Evolutionary conservation across 64 coral and sea anemone species (phyloP).

Genomic region (Actinia equina): DNA sequence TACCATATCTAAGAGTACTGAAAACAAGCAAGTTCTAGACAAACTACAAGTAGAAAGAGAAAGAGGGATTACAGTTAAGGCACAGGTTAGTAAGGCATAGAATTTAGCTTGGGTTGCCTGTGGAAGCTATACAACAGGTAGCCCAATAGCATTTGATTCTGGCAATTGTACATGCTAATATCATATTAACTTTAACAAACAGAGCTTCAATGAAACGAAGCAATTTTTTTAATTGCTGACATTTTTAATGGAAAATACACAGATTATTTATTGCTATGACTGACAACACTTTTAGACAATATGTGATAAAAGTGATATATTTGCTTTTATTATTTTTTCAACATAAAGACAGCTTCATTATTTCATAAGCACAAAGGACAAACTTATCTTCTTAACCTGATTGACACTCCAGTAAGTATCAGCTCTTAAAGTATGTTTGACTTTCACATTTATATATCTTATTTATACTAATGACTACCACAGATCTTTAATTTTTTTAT

Average conservation of each 20-base stretch:
- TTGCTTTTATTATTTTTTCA: neutral
- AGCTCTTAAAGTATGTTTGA: no score
- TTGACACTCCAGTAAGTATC: constrained; percentile 96
- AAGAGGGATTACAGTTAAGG: constrained; percentile 98
- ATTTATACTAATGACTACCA: neutral
- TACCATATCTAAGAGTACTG: constrained; percentile 74
- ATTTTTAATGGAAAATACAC: no score
- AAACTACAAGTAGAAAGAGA: constrained; percentile 98
- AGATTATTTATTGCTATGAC: no score
- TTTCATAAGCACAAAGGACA: constrained; percentile 71
- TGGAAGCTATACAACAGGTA: neutral
- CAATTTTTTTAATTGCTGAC: no score
- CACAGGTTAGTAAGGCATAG: constrained; percentile 51
- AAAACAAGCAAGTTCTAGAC: constrained; percentile 96
- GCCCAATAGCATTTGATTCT: neutral
- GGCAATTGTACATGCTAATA: no score
- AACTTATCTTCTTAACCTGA: constrained; percentile 91
- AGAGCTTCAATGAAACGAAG: no score
- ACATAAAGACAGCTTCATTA: constrained; percentile 72
- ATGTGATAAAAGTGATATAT: no score
- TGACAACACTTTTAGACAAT: no score
- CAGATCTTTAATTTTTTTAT: no score
- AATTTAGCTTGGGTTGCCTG: neutral
- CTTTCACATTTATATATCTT: no score
- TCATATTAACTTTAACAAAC: no score